phyloP scores from a whole-genome alignment of 2,888 invertebrate genomes.

The Mycalesis mineus region DNA sequence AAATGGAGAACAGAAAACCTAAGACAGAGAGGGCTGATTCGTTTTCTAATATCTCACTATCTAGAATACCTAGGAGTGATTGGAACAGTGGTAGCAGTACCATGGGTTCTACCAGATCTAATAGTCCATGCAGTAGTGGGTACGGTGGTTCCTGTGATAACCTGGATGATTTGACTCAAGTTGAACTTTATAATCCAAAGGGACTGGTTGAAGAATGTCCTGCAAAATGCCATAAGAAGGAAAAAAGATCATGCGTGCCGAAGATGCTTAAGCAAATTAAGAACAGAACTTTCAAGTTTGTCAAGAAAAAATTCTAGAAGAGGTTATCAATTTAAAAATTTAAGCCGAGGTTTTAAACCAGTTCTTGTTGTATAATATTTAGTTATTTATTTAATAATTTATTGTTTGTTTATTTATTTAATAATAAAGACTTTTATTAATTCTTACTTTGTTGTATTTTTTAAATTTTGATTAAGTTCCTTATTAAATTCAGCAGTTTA shows the following conservation, averaged over 20 bases:
- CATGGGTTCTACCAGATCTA: background rate
- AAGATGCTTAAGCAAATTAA: background rate
- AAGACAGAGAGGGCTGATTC: slow-evolving; percentile 37
- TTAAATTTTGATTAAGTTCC: too few relatives aligned
- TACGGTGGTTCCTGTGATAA: background rate
- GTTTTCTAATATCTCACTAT: slow-evolving; percentile 45
- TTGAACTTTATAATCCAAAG: background rate
- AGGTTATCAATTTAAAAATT: background rate
- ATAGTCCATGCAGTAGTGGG: slow-evolving; percentile 5
- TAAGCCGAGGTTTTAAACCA: background rate
- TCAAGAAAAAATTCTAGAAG: background rate
- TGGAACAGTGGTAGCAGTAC: slow-evolving; percentile 10
- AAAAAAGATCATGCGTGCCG: background rate
- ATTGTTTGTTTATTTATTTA: background rate
- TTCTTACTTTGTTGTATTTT: too few relatives aligned
- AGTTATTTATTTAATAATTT: background rate
- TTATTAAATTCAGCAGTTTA: too few relatives aligned
- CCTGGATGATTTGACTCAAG: background rate
- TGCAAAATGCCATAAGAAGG: background rate
- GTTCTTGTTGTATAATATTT: background rate
- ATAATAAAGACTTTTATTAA: background rate
- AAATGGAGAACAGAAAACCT: slow-evolving; percentile 6
- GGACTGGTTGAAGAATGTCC: background rate
- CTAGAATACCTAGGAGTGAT: slow-evolving; percentile 37
- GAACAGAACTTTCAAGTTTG: background rate